Base-by-base conservation (phyloP, 2,113 vertebrate species). In the Aptenodytes forsteri region DNA sequence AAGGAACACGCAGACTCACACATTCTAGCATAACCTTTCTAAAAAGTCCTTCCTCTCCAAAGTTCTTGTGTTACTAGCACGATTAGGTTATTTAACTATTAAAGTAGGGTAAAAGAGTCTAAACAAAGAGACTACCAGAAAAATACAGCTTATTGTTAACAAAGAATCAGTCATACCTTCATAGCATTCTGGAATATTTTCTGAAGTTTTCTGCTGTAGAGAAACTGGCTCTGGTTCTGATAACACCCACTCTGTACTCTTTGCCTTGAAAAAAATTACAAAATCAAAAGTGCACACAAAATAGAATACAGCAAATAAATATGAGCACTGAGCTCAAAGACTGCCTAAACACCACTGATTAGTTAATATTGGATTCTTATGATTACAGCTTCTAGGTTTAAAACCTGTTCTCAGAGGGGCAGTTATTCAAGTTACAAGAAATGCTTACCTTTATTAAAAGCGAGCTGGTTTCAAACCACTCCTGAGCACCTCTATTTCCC, bases 81-180 rank as follows among this genome's bases (percentile, higher is more conserved):
- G 18, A 20, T 55, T 78, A 55, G 5, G 12, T 46, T 64, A 62
- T 59, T 77, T 61, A 79, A 36, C 25, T 59, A 47, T 9, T 71
- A 47, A 81, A 72, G 34, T 10, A 79, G 16, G 3, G 10, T n/a
- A 76, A 84, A 80, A 56, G 10, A 83, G 40, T 20, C 34, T 84
- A 82, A 87, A 64, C 13, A 49, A 79, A 59, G 16, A 72, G 5
- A 76, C 1, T 19, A 71, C 7, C 10, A 76, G 36, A 89, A 81
- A 93, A 93, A 56, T 7, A 23, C 30, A 94, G 44, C 6, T 89
- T 76, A 30, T 7, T 69, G 16, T 87, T 91, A 79, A 56, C 27
- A 42, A 89, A 83, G 36, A 61, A 82, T 62, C 44, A 72, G 38
- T 25, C 26, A 7, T 92, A 98, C 98, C 98, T 97, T 96, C 94